These are phyloP conservation scores for Varecia variegata DNA, from an alignment of 2,797 vertebrate genomes.

Conservation along the genomic window DNA sequence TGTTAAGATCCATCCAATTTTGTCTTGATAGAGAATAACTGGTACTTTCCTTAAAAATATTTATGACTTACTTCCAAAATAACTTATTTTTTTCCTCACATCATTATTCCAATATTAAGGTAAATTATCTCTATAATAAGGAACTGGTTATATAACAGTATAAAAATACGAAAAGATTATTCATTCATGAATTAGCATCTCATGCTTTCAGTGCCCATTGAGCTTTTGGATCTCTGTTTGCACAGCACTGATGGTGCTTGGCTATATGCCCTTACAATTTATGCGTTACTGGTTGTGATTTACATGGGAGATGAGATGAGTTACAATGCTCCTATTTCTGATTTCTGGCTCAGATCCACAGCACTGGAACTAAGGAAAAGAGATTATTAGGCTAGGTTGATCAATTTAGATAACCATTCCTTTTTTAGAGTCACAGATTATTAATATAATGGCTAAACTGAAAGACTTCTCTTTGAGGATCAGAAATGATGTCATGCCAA, in stretches of 20 bases:
- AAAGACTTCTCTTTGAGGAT: not conserved
- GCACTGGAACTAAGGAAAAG: not conserved
- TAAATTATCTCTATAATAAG: not conserved
- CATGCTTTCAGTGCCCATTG: not conserved
- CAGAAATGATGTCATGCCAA: not conserved
- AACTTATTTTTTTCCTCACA: constrained; percentile 31
- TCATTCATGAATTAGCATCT: not conserved
- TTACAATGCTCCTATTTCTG: constrained; percentile 24
- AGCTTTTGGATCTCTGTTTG: not conserved
- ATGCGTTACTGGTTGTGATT: constrained; percentile 35
- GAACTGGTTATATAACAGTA: not conserved
- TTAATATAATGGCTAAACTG: not conserved
- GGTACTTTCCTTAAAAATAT: constrained; percentile 5
- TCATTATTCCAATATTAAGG: not conserved
- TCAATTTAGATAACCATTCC: constrained; percentile 35
- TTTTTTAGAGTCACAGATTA: constrained; percentile 10
- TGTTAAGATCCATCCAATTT: not conserved
- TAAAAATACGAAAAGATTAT: constrained; percentile 22
- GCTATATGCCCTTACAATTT: constrained; percentile 11
- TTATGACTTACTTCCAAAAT: constrained; percentile 37
- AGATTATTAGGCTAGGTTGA: not conserved
- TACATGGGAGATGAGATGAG: constrained; percentile 34
- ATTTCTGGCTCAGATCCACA: constrained; percentile 15
- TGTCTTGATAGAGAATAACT: not conserved
- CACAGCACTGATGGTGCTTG: constrained; percentile 19